Base-by-base conservation (phyloP, 2,113 vertebrate genomes). In the Odobenus rosmarus region DNA sequence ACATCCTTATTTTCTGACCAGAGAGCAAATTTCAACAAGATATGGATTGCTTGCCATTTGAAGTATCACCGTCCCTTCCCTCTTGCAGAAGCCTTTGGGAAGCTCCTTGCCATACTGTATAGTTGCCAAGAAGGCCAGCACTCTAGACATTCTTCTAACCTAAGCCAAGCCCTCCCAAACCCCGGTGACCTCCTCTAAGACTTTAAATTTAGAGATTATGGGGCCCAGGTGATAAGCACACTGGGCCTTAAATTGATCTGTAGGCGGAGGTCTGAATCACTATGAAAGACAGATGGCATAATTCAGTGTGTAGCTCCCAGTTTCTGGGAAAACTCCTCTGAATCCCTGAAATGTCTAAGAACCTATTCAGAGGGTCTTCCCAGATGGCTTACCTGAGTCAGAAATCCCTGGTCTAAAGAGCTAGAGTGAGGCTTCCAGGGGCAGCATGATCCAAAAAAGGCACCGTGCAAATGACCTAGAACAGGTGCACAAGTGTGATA, bases 1-100 rank as follows among this genome's bases (percentile, higher is more conserved):
- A 7, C 33, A 24, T 16, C 14, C 26, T 21, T 15, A 10, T 62
- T 90, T 51, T 72, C 89, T 72, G 53, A 46, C 12, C 36, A 51
- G 53, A 90, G 46, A 36, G 1, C 7, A 51, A 24, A 57, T 28
- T 42, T 64, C 18, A 59, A 39, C 12, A 6, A 33, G 53, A 14
- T 10, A 4, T 0, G 2, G 1, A 18, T 21, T 16, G 24, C 19
- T 90, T 72, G 14, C 23, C 81, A 33, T 33, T 46, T 3, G 7
- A 24, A 67, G 1, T 8, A 69, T 28, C 2, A 2, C 19, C 3
- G 15, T 15, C 19, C 23, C 26, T 79, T 49, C 0, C 0, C n/a
- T 21, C 64, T 69, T 36, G 9, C 10, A 53, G 59, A 42, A 33
- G 33, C 0, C 33, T 39, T 7, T 26, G 12, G 55, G 12, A 1